Evolutionary conservation across 2,888 invertebrate genomes (phyloP).

Genomic region (Neocrepidodera transversa): DNA sequence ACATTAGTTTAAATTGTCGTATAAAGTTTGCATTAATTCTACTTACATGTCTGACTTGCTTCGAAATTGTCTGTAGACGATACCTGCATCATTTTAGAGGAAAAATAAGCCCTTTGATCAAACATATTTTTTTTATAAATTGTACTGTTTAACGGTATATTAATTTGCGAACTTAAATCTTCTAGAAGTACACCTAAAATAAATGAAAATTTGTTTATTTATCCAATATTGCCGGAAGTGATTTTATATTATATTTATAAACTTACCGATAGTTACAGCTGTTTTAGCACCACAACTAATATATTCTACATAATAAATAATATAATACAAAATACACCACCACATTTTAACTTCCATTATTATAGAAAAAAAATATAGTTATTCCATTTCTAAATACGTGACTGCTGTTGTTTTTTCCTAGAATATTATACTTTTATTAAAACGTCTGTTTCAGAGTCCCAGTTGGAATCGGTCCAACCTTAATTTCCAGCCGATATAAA

Average conservation of each 20-base stretch:
- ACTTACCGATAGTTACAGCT: constrained; percentile 5
- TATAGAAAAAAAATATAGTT: background rate
- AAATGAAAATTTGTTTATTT: background rate
- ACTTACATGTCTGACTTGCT: constrained; percentile 54
- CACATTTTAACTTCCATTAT: background rate
- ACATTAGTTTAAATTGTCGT: too few relatives aligned
- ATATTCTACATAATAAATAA: background rate
- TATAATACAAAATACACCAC: background rate
- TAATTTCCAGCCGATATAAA: constrained; percentile 1
- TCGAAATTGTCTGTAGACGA: constrained; percentile 52
- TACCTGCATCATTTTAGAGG: constrained; percentile 47
- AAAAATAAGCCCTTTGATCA: constrained; percentile 45
- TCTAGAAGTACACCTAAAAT: constrained; percentile 55
- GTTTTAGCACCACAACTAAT: background rate
- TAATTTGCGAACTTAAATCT: constrained; percentile 63
- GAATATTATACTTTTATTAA: background rate
- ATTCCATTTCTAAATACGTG: too few relatives aligned
- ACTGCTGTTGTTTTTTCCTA: constrained; percentile 9
- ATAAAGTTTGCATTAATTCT: too few relatives aligned
- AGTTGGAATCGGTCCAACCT: constrained; percentile 1
- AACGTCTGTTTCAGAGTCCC: background rate
- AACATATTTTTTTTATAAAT: constrained; percentile 61
- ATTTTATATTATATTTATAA: background rate
- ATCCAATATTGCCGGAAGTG: background rate
- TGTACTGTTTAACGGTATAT: constrained; percentile 68